Conservation (phyloP, 2,888 invertebrate species). For the Ganaspis brasiliensis region DNA sequence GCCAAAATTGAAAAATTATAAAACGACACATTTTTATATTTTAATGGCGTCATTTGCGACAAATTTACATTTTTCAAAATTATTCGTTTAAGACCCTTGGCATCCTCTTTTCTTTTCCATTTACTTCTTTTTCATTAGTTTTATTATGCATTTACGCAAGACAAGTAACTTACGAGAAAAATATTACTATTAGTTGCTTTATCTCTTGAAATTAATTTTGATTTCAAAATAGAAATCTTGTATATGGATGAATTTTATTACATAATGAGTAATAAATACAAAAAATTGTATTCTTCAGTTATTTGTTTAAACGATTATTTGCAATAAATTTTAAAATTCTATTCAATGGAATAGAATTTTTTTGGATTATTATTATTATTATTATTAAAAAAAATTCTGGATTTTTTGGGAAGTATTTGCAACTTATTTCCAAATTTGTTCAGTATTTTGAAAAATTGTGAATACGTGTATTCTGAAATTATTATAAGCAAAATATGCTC, state of each 20-base stretch:
- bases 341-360: no score
- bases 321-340: no score
- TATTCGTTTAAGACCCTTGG: neutral
- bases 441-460: neutral
- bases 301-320: no score
- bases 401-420: neutral
- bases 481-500: neutral
- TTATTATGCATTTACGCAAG: neutral
- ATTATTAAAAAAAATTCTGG: no score
- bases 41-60: neutral
- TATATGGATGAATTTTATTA: no score
- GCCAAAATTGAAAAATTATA: neutral
- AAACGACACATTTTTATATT: neutral
- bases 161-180: neutral
- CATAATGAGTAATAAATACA: no score
- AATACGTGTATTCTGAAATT: no score
- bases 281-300: no score
- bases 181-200: neutral
- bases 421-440: no score
- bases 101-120: slow-evolving; percentile 8
- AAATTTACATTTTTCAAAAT: neutral
- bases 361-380: no score
- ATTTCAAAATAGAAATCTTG: neutral
- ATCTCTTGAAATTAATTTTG: neutral
- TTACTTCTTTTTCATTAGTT: neutral